Base-by-base conservation (phyloP, 2,797 vertebrate genomes). In the Lagodon rhomboides region DNA sequence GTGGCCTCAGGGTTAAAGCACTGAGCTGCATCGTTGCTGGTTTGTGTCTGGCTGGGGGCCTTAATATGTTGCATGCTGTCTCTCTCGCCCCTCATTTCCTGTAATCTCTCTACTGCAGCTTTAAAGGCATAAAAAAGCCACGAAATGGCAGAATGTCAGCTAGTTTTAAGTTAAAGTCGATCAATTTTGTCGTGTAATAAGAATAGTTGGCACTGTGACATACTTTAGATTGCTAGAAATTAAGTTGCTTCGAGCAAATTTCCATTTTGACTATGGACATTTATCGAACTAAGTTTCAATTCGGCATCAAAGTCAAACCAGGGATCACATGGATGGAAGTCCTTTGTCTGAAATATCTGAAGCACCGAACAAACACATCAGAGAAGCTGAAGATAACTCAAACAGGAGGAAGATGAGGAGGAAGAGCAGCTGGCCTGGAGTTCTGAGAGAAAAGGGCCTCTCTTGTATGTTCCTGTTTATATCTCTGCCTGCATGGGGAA, bases 381-480 rank as follows among this genome's bases (percentile, higher is more conserved):
- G 68, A 87, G 78, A 68, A 66, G 61, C 65, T 47, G 65, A 68
- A 41, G 59, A 68, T 66, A 72, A 49, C 76, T 51, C 13, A 51
- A 74, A 60, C 51, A 50, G 61, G 64, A 85, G 65, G 71, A 83
- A 62, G 64, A 79, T 30, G 43, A 59, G 46, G 77, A 82, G 61
- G 85, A 89, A 73, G 80, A 91, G 87, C 69, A 73, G 75, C 77
- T 81, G 76, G 78, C 77, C 20, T 51, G 47, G 65, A 91, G 87
- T 91, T 92, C 87, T 85, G 81, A 91, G 77, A 78, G 62, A 83
- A 80, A 25, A 20, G 63, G 78, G 75, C 68, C 85, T 73, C 76
- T 84, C 53, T 43, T 82, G 70, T 64, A 55, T 56, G 81, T 86
- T 94, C 91, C 89, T 93, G 90, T 94, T 95, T 94, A 91, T 68